Conservation (phyloP, 2,888 invertebrate species). For the Candidula unifasciata region DNA sequence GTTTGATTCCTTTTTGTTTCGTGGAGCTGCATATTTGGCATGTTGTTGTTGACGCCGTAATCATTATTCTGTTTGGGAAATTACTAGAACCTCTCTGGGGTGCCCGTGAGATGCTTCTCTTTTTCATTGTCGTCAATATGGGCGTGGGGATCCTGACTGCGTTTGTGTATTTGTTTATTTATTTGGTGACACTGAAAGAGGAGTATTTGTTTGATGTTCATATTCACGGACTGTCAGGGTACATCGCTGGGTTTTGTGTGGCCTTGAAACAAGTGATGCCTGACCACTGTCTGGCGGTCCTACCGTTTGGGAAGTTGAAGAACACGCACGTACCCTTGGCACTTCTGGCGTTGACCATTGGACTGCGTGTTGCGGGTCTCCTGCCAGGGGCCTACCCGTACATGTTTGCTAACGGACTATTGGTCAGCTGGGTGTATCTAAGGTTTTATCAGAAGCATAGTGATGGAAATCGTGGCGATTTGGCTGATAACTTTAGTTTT, state of each 20-base stretch:
- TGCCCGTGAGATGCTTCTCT: constrained; percentile 91
- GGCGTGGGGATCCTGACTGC: constrained; percentile 93
- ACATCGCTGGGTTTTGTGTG: constrained; percentile 90
- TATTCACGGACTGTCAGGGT: constrained; percentile 95
- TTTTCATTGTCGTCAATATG: constrained; percentile 93
- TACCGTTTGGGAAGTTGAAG: constrained; percentile 87
- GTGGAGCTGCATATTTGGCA: constrained; percentile 97
- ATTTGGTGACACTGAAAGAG: constrained; percentile 90
- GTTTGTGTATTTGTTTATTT: constrained; percentile 92
- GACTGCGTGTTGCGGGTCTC: constrained; percentile 88
- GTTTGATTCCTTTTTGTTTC: constrained; percentile 96
- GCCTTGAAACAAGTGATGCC: constrained; percentile 98
- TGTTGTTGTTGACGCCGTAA: constrained; percentile 92
- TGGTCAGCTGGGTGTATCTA: constrained; percentile 95
- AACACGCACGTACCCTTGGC: constrained; percentile 92
- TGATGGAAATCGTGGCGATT: constrained; percentile 94
- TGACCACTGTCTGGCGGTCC: constrained; percentile 93
- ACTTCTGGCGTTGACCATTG: constrained; percentile 87
- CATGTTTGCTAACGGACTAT: constrained; percentile 94
- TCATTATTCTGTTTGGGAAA: constrained; percentile 95
- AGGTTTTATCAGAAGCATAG: constrained; percentile 96
- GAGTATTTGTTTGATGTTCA: constrained; percentile 92
- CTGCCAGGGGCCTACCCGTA: constrained; percentile 94
- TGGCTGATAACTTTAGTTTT: constrained; percentile 97
- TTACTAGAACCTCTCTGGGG: constrained; percentile 98